phyloP scores from a whole-genome alignment of 2,797 vertebrate species.

The Micrastur ruficollis region DNA sequence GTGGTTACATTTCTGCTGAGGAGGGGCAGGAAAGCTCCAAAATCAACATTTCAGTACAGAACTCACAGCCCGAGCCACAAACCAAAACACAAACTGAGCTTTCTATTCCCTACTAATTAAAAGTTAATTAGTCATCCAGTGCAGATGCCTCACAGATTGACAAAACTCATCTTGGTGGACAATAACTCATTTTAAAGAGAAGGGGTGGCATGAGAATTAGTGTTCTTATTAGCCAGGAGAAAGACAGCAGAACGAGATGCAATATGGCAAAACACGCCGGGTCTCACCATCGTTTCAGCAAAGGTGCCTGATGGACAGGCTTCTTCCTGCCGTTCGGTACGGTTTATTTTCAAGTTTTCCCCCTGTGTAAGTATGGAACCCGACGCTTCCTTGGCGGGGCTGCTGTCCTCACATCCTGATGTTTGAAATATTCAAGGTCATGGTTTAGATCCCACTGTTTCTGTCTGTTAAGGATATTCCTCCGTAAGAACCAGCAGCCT shows the following conservation, averaged over 20 bases:
- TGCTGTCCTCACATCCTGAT: background rate
- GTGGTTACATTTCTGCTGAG: background rate
- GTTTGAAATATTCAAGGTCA: background rate
- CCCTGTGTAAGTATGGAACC: background rate
- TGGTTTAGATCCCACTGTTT: background rate
- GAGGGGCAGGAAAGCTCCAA: background rate
- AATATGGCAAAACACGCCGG: rapidly evolving
- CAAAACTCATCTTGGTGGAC: background rate
- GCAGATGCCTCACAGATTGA: background rate
- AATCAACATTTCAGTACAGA: background rate
- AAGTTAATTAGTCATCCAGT: background rate
- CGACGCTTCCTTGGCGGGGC: background rate
- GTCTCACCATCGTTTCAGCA: background rate
- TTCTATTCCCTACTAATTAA: background rate
- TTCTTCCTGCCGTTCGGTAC: background rate
- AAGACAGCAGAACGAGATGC: background rate
- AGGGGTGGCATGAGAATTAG: background rate
- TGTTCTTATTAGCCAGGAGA: background rate
- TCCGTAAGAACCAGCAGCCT: background rate
- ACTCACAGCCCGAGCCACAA: background rate
- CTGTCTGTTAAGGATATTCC: background rate
- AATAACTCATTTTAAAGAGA: background rate
- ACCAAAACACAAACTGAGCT: background rate
- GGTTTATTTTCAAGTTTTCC: background rate
- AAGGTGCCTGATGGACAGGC: background rate